A percentile compares a stretch with the other conserved stretches of the same genome.
Conservation (phyloP, 2,797 vertebrate species). For the Acropternis orthonyx region DNA sequence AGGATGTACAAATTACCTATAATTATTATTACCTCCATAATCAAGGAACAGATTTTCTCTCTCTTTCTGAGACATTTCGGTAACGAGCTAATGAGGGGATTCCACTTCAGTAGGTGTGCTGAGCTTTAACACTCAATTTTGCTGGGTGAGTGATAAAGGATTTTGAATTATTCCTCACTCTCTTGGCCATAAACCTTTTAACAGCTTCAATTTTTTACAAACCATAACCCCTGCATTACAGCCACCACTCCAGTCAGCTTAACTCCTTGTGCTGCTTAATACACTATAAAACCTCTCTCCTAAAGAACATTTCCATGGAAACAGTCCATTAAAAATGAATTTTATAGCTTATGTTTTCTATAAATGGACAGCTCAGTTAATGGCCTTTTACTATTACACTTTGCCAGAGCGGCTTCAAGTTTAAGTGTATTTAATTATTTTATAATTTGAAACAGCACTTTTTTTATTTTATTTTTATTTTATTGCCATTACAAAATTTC, state of each 20-base stretch:
- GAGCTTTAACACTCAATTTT: conserved; percentile 25
- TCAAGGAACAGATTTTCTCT: conserved; percentile 20
- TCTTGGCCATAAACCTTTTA: conserved; percentile 7
- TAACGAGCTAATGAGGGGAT: conserved; percentile 29
- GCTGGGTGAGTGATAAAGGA: background rate
- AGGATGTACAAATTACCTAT: conserved; percentile 25
- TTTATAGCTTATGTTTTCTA: conserved; percentile 59
- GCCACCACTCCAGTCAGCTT: background rate
- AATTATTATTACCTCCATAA: conserved; percentile 46
- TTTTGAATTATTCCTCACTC: conserved; percentile 14
- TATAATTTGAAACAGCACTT: conserved; percentile 29
- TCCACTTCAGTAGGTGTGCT: background rate
- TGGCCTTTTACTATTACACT: conserved; percentile 42
- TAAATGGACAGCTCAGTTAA: conserved; percentile 60
- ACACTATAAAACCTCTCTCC: conserved; percentile 20
- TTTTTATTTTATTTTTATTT: background rate
- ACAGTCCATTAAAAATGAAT: conserved; percentile 70
- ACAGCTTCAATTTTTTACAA: conserved; percentile 45
- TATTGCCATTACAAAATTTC: background rate
- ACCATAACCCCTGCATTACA: conserved; percentile 12
- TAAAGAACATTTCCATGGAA: conserved; percentile 69
- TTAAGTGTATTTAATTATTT: conserved; percentile 56
- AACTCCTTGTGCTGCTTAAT: conserved; percentile 36
- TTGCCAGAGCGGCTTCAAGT: conserved; percentile 11
- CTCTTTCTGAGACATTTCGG: background rate